These are phyloP conservation scores for Eristalis tenax DNA, from an alignment of 2,888 invertebrate species.

Conservation along the genomic window DNA sequence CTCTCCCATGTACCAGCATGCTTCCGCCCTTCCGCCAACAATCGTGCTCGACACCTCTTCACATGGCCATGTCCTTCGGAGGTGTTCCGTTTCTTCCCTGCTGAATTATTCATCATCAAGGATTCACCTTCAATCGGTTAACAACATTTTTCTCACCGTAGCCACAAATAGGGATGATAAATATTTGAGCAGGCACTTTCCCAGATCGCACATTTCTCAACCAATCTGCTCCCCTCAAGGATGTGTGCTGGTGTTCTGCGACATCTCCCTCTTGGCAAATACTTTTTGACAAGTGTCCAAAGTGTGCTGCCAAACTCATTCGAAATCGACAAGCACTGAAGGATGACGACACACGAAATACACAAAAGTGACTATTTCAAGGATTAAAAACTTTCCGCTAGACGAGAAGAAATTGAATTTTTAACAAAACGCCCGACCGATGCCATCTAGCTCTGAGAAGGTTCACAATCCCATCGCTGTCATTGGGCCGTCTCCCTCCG, in stretches of 20 bases:
- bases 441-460: background rate
- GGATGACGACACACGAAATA: background rate
- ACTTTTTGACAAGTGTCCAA: background rate
- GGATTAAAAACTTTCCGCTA: slow-evolving; percentile 27
- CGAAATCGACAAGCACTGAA: background rate
- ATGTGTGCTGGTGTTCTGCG: background rate
- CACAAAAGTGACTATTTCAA: background rate
- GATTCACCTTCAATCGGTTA: background rate
- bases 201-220: background rate
- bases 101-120: slow-evolving; percentile 28
- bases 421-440: slow-evolving; percentile 20
- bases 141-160: slow-evolving; percentile 2
- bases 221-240: background rate
- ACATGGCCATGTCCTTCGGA: background rate
- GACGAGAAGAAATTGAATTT: slow-evolving; percentile 27
- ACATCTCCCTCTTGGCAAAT: background rate
- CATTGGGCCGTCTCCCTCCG: background rate
- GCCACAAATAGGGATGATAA: slow-evolving; percentile 13
- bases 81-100: background rate
- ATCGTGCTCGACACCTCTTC: background rate
- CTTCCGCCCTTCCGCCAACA: background rate
- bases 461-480: background rate
- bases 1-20: too few relatives aligned
- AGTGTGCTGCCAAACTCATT: slow-evolving; percentile 5
- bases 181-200: slow-evolving; percentile 8